These are phyloP conservation scores for Cyclina sinensis DNA, from an alignment of 1,140 invertebrate genomes.

Conservation along the genomic window DNA sequence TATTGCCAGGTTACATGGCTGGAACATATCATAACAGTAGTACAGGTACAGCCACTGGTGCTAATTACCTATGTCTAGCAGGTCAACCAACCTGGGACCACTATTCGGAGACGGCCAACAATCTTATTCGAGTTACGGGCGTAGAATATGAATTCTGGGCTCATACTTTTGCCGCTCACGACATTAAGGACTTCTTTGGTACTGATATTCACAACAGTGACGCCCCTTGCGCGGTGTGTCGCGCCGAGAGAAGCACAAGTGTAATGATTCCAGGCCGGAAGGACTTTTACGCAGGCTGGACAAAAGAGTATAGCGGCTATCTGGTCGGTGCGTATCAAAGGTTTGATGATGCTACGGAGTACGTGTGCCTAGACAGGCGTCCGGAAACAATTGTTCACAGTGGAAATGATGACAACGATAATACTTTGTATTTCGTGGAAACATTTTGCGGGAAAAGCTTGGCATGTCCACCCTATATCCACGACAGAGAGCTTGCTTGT, in stretches of 20 bases:
- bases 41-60: not conserved
- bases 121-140: constrained; percentile 18
- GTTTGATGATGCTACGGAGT: constrained; percentile 29
- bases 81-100: constrained; percentile 31
- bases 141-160: constrained; percentile 34
- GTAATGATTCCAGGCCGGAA: constrained; percentile 67
- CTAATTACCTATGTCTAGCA: constrained; percentile 51
- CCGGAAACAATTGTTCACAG: constrained; percentile 60
- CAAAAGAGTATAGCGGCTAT: constrained; percentile 67
- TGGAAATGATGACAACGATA: constrained; percentile 29
- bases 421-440: constrained; percentile 69
- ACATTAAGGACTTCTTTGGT: constrained; percentile 2
- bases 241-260: constrained; percentile 13
- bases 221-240: constrained; percentile 65
- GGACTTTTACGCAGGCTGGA: constrained; percentile 66
- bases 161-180: not conserved
- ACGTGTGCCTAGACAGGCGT: constrained; percentile 59
- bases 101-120: constrained; percentile 12
- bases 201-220: constrained; percentile 10
- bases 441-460: constrained; percentile 63
- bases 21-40: constrained; percentile 19
- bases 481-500: constrained; percentile 71
- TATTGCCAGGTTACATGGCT: constrained; percentile 43
- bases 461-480: constrained; percentile 71
- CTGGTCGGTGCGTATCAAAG: constrained; percentile 43